Percentiles rank a stretch among this genome's conserved stretches.
phyloP scores from a whole-genome alignment of 2,797 vertebrate genomes.

The Coilia nasus region DNA sequence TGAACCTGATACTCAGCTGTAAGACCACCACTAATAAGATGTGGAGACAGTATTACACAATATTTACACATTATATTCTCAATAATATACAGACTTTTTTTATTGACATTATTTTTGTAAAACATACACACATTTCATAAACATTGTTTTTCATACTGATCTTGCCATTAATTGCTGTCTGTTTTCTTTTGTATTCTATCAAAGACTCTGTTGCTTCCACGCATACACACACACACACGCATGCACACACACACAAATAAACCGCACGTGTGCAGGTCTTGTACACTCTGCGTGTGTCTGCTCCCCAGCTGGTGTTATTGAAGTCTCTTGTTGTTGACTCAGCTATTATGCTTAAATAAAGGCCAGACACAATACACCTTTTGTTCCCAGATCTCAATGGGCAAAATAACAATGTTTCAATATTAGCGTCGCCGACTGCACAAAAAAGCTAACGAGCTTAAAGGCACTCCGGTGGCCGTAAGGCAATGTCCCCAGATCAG shows the following conservation, averaged over 20 bases:
- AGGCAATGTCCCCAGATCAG: background rate
- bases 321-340: slow-evolving; percentile 32
- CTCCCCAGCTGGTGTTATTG: slow-evolving; percentile 20
- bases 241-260: background rate
- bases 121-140: background rate
- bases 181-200: background rate
- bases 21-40: background rate
- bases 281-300: slow-evolving; percentile 36
- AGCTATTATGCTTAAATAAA: slow-evolving; percentile 47
- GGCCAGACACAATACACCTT: slow-evolving; percentile 44
- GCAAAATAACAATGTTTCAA: slow-evolving; percentile 51
- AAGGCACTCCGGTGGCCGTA: slow-evolving; percentile 36
- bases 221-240: slow-evolving; percentile 15
- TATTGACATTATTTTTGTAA: background rate
- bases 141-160: background rate
- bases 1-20: background rate
- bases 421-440: slow-evolving; percentile 48
- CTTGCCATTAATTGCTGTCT: background rate
- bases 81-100: background rate
- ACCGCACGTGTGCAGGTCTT: slow-evolving; percentile 12
- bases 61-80: slow-evolving; percentile 2
- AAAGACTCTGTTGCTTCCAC: background rate
- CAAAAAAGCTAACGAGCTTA: slow-evolving; percentile 47
- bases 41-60: background rate
- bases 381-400: slow-evolving; percentile 40